A percentile compares a stretch with the other conserved stretches of the same genome.
phyloP scores from a whole-genome alignment of 1,140 invertebrate species.

The Ceratosolen solmsi region DNA sequence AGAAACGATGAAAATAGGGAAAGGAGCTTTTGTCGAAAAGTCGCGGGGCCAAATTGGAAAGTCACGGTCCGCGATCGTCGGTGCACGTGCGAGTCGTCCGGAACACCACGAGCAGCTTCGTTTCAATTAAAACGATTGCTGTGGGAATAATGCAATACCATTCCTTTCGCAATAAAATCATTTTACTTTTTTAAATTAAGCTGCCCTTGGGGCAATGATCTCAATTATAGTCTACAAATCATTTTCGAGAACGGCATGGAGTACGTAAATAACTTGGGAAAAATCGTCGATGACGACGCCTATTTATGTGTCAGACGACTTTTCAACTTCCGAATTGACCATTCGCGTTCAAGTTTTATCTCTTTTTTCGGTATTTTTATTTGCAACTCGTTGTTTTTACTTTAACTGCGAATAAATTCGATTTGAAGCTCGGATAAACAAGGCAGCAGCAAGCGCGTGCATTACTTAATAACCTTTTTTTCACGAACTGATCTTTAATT shows the following conservation, averaged over 20 bases:
- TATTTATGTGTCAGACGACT: not conserved
- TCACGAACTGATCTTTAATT: not conserved
- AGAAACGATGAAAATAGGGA: not conserved
- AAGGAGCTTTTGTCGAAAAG: not conserved
- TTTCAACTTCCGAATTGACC: not conserved
- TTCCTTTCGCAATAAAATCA: constrained; percentile 2
- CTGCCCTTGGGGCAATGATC: constrained; percentile 46
- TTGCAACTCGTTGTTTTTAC: not conserved
- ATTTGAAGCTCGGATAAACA: too few species aligned
- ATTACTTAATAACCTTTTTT: not conserved
- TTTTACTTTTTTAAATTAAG: constrained; percentile 15
- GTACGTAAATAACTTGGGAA: constrained; percentile 38
- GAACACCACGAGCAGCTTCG: not conserved
- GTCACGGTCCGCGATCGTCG: not conserved
- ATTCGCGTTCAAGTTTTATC: not conserved
- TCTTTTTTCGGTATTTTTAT: not conserved
- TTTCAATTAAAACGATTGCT: constrained; percentile 19
- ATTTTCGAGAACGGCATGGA: not conserved
- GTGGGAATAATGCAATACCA: constrained; percentile 38
- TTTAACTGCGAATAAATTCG: too few species aligned
- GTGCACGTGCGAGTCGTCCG: not conserved
- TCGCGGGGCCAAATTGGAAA: not conserved
- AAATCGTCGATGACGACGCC: constrained; percentile 27
- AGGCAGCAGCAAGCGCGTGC: too few species aligned
- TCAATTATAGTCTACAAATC: constrained; percentile 35